phyloP scores from a whole-genome alignment of 2,797 vertebrate genomes.

The Mus minutoides region DNA sequence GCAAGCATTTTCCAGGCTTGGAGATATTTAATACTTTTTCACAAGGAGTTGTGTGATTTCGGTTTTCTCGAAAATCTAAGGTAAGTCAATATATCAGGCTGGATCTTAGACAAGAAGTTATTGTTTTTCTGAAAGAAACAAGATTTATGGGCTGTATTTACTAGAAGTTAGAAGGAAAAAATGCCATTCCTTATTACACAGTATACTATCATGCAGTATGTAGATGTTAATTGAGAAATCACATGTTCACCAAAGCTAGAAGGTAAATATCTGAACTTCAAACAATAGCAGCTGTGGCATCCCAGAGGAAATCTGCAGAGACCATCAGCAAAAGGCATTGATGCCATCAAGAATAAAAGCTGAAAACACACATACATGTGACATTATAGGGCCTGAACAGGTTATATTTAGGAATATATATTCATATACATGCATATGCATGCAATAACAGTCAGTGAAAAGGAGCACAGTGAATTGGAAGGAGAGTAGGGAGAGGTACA shows the following conservation, averaged over 20 bases:
- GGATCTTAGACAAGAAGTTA: neutral
- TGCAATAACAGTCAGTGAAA: neutral
- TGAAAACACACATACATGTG: neutral
- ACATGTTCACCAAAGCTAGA: conserved; percentile 25
- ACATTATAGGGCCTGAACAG: neutral
- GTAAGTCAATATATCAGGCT: conserved; percentile 10
- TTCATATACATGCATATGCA: neutral
- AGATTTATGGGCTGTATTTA: neutral
- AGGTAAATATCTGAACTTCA: conserved; percentile 37
- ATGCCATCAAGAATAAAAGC: neutral
- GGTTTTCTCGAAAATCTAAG: neutral
- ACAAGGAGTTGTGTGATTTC: neutral
- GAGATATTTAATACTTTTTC: neutral
- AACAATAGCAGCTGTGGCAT: neutral
- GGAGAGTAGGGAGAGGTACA: too few species aligned
- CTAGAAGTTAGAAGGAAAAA: neutral
- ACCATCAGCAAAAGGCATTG: neutral
- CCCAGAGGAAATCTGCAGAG: conserved; percentile 20
- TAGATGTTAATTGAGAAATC: conserved; percentile 35
- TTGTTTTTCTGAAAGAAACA: conserved; percentile 15
- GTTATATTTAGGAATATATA: neutral
- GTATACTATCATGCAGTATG: neutral
- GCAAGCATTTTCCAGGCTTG: neutral
- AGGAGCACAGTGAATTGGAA: neutral
- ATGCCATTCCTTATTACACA: neutral